Evolutionary conservation across 1,140 invertebrate species (phyloP).

Genomic region (Cheumatopsyche charites): DNA sequence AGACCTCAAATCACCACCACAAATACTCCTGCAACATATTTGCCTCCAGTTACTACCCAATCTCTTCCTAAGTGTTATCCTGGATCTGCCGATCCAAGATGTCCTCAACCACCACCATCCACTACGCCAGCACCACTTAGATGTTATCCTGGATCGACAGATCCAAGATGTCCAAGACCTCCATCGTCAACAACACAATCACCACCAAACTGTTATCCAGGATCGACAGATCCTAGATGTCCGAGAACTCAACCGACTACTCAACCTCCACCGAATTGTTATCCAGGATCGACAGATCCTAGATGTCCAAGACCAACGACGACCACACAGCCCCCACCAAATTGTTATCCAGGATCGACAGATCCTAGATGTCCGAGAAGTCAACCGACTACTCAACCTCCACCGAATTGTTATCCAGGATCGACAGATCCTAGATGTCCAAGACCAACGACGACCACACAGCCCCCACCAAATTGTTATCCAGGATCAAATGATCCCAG

Average conservation of each 20-base stretch:
- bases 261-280: constrained; percentile 48
- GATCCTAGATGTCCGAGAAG: constrained; percentile 57
- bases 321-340: constrained; percentile 42
- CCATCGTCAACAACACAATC: constrained; percentile 49
- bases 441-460: constrained; percentile 40
- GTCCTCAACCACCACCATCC: constrained; percentile 51
- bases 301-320: constrained; percentile 50
- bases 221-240: constrained; percentile 54
- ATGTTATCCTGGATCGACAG: constrained; percentile 51
- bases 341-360: constrained; percentile 41
- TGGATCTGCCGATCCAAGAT: constrained; percentile 53
- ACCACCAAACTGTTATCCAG: constrained; percentile 51
- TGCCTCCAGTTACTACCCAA: constrained; percentile 51
- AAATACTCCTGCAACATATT: constrained; percentile 45
- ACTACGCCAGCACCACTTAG: constrained; percentile 47
- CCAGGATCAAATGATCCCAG: constrained; percentile 48
- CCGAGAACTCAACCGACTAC: constrained; percentile 44
- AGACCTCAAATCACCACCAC: constrained; percentile 36
- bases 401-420: constrained; percentile 50
- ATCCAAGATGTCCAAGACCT: constrained; percentile 53
- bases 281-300: constrained; percentile 52
- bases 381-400: constrained; percentile 46
- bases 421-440: constrained; percentile 56
- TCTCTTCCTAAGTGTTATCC: constrained; percentile 49
- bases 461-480: constrained; percentile 43